These are phyloP conservation scores for Salvator merianae DNA, from an alignment of 2,113 vertebrate species.

Conservation along the genomic window DNA sequence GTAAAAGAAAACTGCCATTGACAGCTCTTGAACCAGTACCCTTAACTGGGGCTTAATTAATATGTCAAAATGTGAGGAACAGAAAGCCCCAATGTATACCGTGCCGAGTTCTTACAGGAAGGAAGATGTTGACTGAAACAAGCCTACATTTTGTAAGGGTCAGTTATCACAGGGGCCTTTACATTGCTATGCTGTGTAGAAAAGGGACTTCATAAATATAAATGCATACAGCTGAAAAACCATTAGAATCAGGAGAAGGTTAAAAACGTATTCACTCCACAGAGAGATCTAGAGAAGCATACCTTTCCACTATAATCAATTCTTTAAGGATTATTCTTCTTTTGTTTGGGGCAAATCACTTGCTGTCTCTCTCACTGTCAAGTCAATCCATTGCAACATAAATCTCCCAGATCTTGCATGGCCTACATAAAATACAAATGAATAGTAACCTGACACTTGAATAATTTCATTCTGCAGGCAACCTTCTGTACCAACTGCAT, in stretches of 20 bases:
- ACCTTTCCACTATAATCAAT: neutral
- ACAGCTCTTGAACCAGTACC: neutral
- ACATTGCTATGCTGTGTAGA: neutral
- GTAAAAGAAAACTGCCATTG: neutral
- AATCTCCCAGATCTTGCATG: conserved; percentile 46
- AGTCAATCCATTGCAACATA: conserved; percentile 37
- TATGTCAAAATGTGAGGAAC: neutral
- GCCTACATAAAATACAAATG: conserved; percentile 27
- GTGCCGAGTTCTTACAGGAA: neutral
- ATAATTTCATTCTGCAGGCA: conserved; percentile 32
- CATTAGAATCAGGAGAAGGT: neutral
- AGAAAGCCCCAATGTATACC: too few relatives aligned
- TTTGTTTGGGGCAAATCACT: conserved; percentile 42
- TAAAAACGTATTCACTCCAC: neutral
- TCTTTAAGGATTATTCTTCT: conserved; percentile 24
- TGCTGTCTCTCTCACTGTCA: conserved; percentile 40
- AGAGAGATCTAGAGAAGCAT: neutral
- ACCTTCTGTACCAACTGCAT: conserved; percentile 47
- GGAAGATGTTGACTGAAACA: neutral
- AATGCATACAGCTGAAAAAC: neutral
- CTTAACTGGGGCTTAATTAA: neutral
- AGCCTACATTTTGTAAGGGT: neutral
- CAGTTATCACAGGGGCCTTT: neutral
- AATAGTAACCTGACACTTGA: conserved; percentile 54
- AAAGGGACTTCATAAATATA: neutral